Evolutionary conservation across 2,797 vertebrate genomes (phyloP), one percentile per base, ranked within the genome.

Genomic region (Dryobates pubescens): DNA sequence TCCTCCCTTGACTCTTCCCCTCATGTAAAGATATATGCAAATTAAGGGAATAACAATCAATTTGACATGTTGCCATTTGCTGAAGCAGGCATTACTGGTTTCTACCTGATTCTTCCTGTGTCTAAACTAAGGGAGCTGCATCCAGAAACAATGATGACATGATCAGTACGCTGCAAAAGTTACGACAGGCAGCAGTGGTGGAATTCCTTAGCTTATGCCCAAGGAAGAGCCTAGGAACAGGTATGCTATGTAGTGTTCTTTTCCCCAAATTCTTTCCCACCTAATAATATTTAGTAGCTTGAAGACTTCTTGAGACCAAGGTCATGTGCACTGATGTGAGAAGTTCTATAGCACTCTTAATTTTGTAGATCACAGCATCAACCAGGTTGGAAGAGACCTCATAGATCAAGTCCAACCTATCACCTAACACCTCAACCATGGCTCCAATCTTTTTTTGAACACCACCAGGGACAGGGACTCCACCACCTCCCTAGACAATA

Each of bases 21-120:
- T 88, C 43, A 10, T 49, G 83, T 82, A 92, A 92, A 94, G 92
- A 93, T 83, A 93, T 54, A 92, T 94, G 90, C 81, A 93, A 94
- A 94, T 86, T 27, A 73, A 90, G 81, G 61, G 86, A 94, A 73
- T 82, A 93, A 86, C 81, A 86, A 93, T 86, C 88, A 91, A 79
- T 94, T 67, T 59, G 92, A 78, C 27, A 70, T 22, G 63, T 8
- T 74, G 58, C 47, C 77, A 61, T 62, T 51, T 74, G 82, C 81
- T 93, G 85, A 86, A 89, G 68, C 71, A 82, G 58, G 76, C 82
- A 73, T 74, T 90, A 74, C 86, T 62, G 53, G 27, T 49, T 70
- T 51, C 89, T n/a, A 73, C 45, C 62, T 32, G 57, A 58, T 61
- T 38, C 34, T 45, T 85, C 54, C 62, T 61, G 29, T 2, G 3